Conservation (phyloP, 2,888 invertebrate species). For the Stenodema calcarata region DNA sequence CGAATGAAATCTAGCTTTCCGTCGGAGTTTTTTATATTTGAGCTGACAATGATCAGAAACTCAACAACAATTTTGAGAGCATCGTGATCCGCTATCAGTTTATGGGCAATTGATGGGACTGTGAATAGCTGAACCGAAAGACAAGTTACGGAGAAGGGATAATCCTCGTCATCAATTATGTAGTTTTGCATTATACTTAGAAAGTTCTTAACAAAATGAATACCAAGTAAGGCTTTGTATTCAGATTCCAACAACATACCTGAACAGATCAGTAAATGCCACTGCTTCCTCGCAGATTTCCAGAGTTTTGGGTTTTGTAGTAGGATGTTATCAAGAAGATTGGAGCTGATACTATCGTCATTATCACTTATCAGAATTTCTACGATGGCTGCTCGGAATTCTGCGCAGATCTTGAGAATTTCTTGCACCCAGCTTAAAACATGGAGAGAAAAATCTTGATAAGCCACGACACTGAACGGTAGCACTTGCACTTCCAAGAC, state of each 20-base stretch:
- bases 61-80: conserved; percentile 85
- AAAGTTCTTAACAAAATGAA: conserved; percentile 85
- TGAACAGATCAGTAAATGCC: conserved; percentile 95
- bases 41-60: conserved; percentile 87
- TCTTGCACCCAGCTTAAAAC: conserved; percentile 89
- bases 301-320: conserved; percentile 87
- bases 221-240: conserved; percentile 87
- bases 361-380: conserved; percentile 61
- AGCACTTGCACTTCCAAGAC: conserved; percentile 89
- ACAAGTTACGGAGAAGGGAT: conserved; percentile 90
- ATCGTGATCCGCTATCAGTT: conserved; percentile 87
- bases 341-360: conserved; percentile 60
- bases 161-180: conserved; percentile 96
- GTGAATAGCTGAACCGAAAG: conserved; percentile 97
- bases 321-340: conserved; percentile 74
- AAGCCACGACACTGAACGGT: conserved; percentile 88
- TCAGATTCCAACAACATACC: conserved; percentile 95
- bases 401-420: conserved; percentile 78
- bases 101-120: conserved; percentile 89
- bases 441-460: conserved; percentile 91
- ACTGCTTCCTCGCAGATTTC: conserved; percentile 91
- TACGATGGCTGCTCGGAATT: conserved; percentile 71
- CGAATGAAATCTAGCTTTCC: conserved; percentile 77
- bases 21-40: conserved; percentile 72
- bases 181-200: conserved; percentile 87